Evolutionary conservation across 2,113 vertebrate genomes (phyloP), one percentile per base, ranked within the genome.

Genomic region (Murina feae): DNA sequence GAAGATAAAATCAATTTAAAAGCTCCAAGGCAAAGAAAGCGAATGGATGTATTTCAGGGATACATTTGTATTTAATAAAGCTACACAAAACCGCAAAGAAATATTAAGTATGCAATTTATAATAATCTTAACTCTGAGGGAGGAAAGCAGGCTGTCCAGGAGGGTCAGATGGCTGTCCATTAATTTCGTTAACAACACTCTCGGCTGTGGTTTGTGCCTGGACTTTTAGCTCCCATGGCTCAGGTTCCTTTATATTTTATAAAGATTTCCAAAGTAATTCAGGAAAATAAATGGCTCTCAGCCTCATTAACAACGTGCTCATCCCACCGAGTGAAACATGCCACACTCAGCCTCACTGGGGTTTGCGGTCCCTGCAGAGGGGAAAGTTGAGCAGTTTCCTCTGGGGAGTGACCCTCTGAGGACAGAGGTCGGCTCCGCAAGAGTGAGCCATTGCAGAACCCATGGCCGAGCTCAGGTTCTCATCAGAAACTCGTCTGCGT

Each of bases 241-340:
- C 53, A 32, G 66, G 23, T 12, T 72, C 35, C n/a, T 20, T 94
- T 79, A 5, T 16, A 28, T 80, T 82, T 92, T 55, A 37, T 69
- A 18, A 63, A 60, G 47, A 60, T 44, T 95, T 83, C 66, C 4
- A 60, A 75, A 69, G 10, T 55, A 53, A 93, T 49, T 93, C 35
- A 49, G 76, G 44, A 93, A 80, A 60, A n/a, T 30, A n/a, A 49
- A 47, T 53, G 32, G 28, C 20, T 78, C n/a, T 80, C 47, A 23
- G 66, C 25, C 58, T 81, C 37, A 58, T 76, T 42, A 71, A 75
- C 58, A 75, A 42, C 42, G 18, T 81, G 35, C 32, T 69, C 65
- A 32, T 44, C 88, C 68, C 53, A 69, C 55, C n/a, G 44, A 78
- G 82, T 87, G 55, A 51, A 85, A 55, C 25, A 51, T 2, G 42